phyloP scores from a whole-genome alignment of 2,888 invertebrate genomes.

The Dioctria linearis region DNA sequence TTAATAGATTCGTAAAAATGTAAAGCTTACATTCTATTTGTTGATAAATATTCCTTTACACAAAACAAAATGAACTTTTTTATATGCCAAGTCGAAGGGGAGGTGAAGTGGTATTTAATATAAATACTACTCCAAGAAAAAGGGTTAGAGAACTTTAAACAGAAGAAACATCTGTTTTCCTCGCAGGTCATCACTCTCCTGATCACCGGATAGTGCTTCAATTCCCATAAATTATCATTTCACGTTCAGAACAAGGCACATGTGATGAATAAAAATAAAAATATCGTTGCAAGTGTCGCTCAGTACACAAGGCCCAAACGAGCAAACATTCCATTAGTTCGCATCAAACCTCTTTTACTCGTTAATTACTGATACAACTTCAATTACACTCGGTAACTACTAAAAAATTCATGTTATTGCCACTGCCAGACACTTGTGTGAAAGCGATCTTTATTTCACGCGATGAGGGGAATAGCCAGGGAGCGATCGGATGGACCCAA shows the following conservation, averaged over 20 bases:
- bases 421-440: slow-evolving; percentile 24
- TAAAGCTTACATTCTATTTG: too few species aligned
- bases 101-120: too few species aligned
- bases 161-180: slow-evolving; percentile 16
- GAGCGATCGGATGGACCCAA: not conserved
- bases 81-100: too few species aligned
- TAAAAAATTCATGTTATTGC: slow-evolving; percentile 15
- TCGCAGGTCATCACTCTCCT: slow-evolving; percentile 47
- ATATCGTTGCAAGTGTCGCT: slow-evolving; percentile 27
- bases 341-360: slow-evolving; percentile 36
- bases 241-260: slow-evolving; percentile 12
- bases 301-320: not conserved
- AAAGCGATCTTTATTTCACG: slow-evolving; percentile 17
- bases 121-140: too few species aligned
- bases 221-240: slow-evolving; percentile 55
- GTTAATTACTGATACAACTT: slow-evolving; percentile 51
- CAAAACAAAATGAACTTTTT: too few species aligned
- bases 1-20: too few species aligned
- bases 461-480: not conserved
- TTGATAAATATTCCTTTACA: too few species aligned
- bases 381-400: slow-evolving; percentile 49
- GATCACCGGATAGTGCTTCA: slow-evolving; percentile 48
- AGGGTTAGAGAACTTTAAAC: not conserved
- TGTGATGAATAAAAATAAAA: slow-evolving; percentile 29
- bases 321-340: slow-evolving; percentile 46